Evolutionary conservation across 2,888 invertebrate genomes (phyloP), one percentile per base, ranked within the genome.

Genomic region (Listrodromus nycthemerus): DNA sequence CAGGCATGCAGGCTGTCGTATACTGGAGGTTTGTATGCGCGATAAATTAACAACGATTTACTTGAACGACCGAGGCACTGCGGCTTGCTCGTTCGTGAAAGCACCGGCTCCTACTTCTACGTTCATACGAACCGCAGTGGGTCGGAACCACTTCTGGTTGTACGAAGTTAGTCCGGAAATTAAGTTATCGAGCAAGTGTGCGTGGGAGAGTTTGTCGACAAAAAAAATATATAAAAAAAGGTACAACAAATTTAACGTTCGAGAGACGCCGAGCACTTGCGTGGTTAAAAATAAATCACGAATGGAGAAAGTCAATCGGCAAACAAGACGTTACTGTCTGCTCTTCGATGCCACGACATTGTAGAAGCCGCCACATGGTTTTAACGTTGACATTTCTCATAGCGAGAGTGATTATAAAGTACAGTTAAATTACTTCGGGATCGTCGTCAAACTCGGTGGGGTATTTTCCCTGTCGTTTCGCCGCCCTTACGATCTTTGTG

Each of bases 41-140:
- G 71, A 82, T 77, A 82, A 83, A 82, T 84, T 84, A 69, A 74
- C 82, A 84, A 82, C 79, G 83, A 85, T 82, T 78, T 78, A 83
- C 79, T 78, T 83, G 52, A 73, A 76, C 76, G 58, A 66, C 16
- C 63, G 13, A n/a, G 37, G 19, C 30, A 10, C 24, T 6, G 75
- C 27, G n/a, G 58, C 33, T 16, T 33, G 69, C 30, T 27, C 48
- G 48, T 27, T 70, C 50, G 63, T 37, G 37, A 63, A 69, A 71
- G 21, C 24, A 13, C 30, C 37, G 21, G 19, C 33, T 48, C 61
- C 33, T 33, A n/a, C 52, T 27, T 3, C 27, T 50, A 58, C 58
- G 24, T 58, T 13, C 5, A 48, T 58, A 24, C 61, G 50, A 16
- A 37, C 41, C 73, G 63, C 10, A 50, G 61, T 74, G 21, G 6